These are phyloP conservation scores for Coronaproctus castanopsis DNA, from an alignment of 2,888 invertebrate species.

Conservation along the genomic window DNA sequence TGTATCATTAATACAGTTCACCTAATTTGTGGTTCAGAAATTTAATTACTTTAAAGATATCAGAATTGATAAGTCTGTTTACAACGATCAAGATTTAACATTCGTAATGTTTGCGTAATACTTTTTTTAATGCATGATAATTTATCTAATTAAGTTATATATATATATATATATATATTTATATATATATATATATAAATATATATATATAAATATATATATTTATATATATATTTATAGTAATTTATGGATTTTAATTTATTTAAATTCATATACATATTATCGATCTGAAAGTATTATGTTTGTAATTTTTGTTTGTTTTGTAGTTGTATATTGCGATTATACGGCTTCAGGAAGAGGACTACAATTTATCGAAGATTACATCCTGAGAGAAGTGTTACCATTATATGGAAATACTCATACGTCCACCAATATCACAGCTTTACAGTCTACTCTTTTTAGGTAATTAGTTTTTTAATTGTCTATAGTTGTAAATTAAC, in stretches of 20 bases:
- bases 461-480: constrained; percentile 28
- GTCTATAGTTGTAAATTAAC: not conserved
- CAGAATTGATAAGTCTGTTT: too few relatives aligned
- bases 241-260: not conserved
- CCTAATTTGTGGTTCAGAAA: too few relatives aligned
- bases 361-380: constrained; percentile 66
- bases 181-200: too few relatives aligned
- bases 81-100: too few relatives aligned
- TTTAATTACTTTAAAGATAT: too few relatives aligned
- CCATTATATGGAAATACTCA: constrained; percentile 68
- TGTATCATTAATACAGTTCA: too few relatives aligned
- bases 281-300: too few relatives aligned
- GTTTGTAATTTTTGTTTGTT: constrained; percentile 23
- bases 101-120: too few relatives aligned
- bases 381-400: constrained; percentile 53
- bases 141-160: too few relatives aligned
- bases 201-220: too few relatives aligned
- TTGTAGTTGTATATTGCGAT: constrained; percentile 69
- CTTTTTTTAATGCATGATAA: too few relatives aligned
- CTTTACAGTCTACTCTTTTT: constrained; percentile 68
- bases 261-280: constrained; percentile 4
- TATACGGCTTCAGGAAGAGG: constrained; percentile 69
- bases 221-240: not conserved
- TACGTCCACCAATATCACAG: constrained; percentile 62
- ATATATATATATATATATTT: too few relatives aligned